phyloP scores from a whole-genome alignment of 2,797 vertebrate genomes.

The Periophthalmus magnuspinnatus region DNA sequence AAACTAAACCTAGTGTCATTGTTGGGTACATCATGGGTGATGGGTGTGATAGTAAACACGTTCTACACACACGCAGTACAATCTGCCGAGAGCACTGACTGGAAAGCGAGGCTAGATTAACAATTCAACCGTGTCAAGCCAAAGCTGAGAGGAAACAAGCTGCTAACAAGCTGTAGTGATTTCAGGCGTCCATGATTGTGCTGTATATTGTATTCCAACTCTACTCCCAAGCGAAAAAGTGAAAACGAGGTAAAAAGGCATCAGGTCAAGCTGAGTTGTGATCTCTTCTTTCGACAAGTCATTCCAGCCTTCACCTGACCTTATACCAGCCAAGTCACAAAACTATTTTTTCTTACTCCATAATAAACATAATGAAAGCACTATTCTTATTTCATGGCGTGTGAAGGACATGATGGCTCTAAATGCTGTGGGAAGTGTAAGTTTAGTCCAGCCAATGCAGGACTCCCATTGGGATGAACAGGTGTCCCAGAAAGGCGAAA shows the following conservation, averaged over 20 bases:
- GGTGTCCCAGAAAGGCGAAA: slow-evolving; percentile 4
- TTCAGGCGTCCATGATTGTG: background rate
- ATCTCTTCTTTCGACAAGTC: background rate
- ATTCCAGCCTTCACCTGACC: background rate
- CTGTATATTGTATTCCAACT: background rate
- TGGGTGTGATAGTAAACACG: background rate
- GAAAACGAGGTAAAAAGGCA: background rate
- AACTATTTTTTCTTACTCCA: too few species aligned
- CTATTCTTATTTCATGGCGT: slow-evolving; percentile 1
- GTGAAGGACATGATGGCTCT: slow-evolving; percentile 6
- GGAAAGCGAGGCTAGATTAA: background rate
- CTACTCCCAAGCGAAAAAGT: background rate
- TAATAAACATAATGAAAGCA: background rate
- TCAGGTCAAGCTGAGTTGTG: background rate
- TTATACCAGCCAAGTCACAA: background rate
- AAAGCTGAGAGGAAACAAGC: background rate
- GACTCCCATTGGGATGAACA: slow-evolving; percentile 1
- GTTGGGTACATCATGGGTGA: background rate
- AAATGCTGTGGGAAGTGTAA: background rate
- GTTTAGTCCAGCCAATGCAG: background rate
- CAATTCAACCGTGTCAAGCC: background rate
- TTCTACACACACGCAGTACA: background rate
- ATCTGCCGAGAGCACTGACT: background rate
- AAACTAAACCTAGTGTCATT: background rate
- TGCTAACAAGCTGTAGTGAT: background rate